These are phyloP conservation scores for Leptinotarsa rubiginosa DNA, from an alignment of 2,888 invertebrate genomes.

Conservation along the genomic window DNA sequence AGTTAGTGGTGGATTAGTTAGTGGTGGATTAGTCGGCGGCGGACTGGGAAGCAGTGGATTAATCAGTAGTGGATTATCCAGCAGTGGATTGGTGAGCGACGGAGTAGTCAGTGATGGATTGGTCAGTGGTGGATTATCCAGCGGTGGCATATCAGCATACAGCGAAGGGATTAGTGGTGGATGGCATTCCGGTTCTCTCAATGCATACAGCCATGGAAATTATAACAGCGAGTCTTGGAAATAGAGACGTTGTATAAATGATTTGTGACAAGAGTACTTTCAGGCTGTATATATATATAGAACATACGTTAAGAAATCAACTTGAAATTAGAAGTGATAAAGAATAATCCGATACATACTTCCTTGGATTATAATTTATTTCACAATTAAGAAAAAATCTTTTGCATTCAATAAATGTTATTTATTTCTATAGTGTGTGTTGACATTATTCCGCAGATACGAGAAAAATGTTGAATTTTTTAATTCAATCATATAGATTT, in stretches of 20 bases:
- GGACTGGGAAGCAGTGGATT: background rate
- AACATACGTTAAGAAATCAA: background rate
- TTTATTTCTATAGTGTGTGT: background rate
- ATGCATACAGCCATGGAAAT: background rate
- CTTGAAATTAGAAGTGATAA: background rate
- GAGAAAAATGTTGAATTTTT: background rate
- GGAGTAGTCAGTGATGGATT: background rate
- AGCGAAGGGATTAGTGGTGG: too few species aligned
- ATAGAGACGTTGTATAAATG: background rate
- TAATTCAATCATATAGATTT: too few species aligned
- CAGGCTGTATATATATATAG: background rate
- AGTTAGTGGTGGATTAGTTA: background rate
- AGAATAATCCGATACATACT: too few species aligned
- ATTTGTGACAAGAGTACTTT: background rate
- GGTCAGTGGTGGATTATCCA: background rate
- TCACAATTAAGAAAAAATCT: background rate
- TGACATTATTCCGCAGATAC: background rate
- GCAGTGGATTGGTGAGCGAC: background rate
- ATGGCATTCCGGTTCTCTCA: too few species aligned
- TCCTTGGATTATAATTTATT: too few species aligned
- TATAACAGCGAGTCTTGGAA: conserved; percentile 15
- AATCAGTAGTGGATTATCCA: background rate
- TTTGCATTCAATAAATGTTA: background rate
- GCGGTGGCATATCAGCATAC: background rate
- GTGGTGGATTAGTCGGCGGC: background rate